Evolutionary conservation across 2,888 invertebrate genomes (phyloP).

Genomic region (Cryptophagus acutangulus): DNA sequence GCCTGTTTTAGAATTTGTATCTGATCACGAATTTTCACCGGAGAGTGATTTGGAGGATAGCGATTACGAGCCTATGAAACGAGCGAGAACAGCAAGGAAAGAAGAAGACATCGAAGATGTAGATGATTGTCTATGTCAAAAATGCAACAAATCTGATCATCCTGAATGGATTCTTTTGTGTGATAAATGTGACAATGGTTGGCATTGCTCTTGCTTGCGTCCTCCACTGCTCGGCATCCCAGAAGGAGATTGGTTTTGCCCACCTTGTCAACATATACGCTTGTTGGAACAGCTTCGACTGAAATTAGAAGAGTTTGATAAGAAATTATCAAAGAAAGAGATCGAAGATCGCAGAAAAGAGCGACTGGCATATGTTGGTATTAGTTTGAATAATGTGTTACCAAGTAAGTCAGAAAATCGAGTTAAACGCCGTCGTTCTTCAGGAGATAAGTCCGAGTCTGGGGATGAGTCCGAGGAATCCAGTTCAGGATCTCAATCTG

Average conservation of each 20-base stretch:
- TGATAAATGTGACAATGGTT: constrained; percentile 93
- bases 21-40: constrained; percentile 90
- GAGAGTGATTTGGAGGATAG: constrained; percentile 79
- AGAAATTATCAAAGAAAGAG: constrained; percentile 61
- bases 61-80: constrained; percentile 67
- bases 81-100: constrained; percentile 81
- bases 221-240: constrained; percentile 92
- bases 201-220: constrained; percentile 92
- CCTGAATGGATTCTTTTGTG: constrained; percentile 97
- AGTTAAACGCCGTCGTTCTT: constrained; percentile 33
- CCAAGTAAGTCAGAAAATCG: constrained; percentile 41
- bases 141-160: constrained; percentile 86
- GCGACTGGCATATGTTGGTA: constrained; percentile 68
- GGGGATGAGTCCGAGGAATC: constrained; percentile 15
- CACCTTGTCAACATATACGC: constrained; percentile 91
- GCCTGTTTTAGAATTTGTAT: constrained; percentile 41
- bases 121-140: constrained; percentile 78
- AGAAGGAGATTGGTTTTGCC: constrained; percentile 97
- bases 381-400: constrained; percentile 68
- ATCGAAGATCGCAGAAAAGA: constrained; percentile 64
- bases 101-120: constrained; percentile 38
- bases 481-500: constrained; percentile 17
- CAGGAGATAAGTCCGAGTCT: neutral
- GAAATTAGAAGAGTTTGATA: constrained; percentile 72
- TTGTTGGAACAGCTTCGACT: constrained; percentile 65